Base-by-base conservation (phyloP, 2,888 invertebrate species). In the Geotrupes spiniger region DNA sequence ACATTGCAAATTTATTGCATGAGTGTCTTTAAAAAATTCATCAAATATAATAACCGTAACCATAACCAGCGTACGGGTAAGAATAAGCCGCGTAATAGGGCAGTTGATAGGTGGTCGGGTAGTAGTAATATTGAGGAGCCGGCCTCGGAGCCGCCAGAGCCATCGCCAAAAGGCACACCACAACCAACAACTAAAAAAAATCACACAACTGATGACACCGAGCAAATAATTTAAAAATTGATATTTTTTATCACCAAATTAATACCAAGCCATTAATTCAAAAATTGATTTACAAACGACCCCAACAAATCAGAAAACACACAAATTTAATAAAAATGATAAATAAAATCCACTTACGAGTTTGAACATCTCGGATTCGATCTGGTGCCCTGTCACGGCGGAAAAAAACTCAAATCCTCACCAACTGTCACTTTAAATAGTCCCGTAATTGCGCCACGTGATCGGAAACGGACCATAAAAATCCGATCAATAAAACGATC, bases 331-430 rank as follows among this genome's bases (percentile, higher is more conserved):
- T 16, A 9, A 14, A 4, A 10, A 40, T 26, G 8, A 11, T 1
- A 40, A 25, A 10, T n/a, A n/a, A 28, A 27, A 25, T 31, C 6
- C 17, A 46, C 51, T 43, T 43, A 51, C 51, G 39, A 47, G 27
- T 43, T 51, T 51, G 25, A 47, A 40, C 51, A 51, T 51, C 17
- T 47, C 47, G 40, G 15, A 41, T 11, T 37, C 25, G 8, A 38
- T 27, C 29, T 25, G 36, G 38, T 42, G 33, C 27, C 40, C 21
- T 46, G 40, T 36, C 37, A 25, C 17, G 25, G 33, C 39, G 11
- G 25, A 12, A 26, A 2, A 33, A 21, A 21, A 21, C 6, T 21
- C 4, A 10, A 36, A 33, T 28, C 11, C 4, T 21, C 11, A 25
- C 29, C 11, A 4, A 36, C 15, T 26, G 25, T 6, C 5, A 25